phyloP scores from a whole-genome alignment of 2,113 vertebrate species.

The Gopherus evgoodei region DNA sequence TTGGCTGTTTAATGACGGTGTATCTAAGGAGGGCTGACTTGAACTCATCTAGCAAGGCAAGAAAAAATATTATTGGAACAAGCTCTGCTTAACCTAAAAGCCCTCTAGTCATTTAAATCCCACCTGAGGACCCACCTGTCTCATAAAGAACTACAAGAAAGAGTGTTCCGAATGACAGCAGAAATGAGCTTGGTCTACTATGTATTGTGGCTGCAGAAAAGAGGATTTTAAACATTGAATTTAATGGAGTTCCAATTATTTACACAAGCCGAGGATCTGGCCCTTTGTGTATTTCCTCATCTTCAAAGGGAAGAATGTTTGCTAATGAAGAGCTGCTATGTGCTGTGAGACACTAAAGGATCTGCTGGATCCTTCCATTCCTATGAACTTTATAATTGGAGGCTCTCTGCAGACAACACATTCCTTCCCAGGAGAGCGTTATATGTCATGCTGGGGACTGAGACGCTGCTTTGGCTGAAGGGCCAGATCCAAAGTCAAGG shows the following conservation, averaged over 20 bases:
- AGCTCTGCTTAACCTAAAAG: not conserved
- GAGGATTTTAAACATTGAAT: not conserved
- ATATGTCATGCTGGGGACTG: slow-evolving; percentile 20
- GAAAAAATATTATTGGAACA: not conserved
- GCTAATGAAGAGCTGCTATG: slow-evolving; percentile 60
- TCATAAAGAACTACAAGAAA: not conserved
- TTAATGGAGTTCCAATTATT: not conserved
- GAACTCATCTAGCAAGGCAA: not conserved
- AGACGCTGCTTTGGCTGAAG: slow-evolving; percentile 26
- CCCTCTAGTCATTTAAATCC: not conserved
- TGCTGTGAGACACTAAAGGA: slow-evolving; percentile 49
- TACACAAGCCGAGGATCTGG: slow-evolving; percentile 1
- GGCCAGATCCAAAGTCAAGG: slow-evolving; percentile 61
- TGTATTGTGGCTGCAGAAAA: not conserved
- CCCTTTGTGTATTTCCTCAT: not conserved
- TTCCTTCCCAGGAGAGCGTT: slow-evolving; percentile 33
- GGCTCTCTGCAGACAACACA: not conserved
- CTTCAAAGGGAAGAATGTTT: slow-evolving; percentile 40
- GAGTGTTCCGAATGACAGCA: not conserved
- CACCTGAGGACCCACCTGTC: not conserved
- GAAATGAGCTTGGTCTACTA: not conserved
- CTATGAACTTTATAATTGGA: slow-evolving; percentile 46
- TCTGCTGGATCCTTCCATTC: slow-evolving; percentile 55
- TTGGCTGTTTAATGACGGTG: accelerated
- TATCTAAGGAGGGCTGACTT: not conserved